Percentiles rank a stretch among this genome's conserved stretches.
Evolutionary conservation across 2,797 vertebrate genomes (phyloP).

Genomic region (Otus scops): DNA sequence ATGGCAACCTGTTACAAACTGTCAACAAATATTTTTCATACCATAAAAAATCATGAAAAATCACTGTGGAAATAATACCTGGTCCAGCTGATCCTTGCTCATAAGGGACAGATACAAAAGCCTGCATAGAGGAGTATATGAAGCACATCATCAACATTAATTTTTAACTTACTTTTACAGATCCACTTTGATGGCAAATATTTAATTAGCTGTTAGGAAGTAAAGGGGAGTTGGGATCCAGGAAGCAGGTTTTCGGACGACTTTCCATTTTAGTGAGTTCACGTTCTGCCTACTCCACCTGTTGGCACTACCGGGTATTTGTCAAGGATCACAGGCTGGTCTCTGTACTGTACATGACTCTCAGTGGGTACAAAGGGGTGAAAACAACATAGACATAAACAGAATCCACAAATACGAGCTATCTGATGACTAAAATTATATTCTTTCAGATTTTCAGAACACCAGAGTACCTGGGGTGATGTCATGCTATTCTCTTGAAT

Average conservation of each 20-base stretch:
- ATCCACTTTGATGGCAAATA: not conserved
- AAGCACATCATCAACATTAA: not conserved
- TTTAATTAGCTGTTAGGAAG: not conserved
- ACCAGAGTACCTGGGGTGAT: not conserved
- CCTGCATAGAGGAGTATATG: not conserved
- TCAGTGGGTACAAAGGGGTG: accelerated
- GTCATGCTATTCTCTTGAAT: not conserved
- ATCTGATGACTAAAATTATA: not conserved
- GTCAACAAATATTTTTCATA: not conserved
- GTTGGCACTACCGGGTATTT: not conserved
- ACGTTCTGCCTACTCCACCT: not conserved
- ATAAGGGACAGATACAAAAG: not conserved
- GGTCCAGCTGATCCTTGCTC: not conserved
- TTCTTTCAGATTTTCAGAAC: not conserved
- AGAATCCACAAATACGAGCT: not conserved
- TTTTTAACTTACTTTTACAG: not conserved
- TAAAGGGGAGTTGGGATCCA: not conserved
- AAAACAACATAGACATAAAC: not conserved
- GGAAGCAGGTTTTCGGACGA: not conserved
- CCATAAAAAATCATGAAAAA: not conserved
- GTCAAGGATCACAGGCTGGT: not conserved
- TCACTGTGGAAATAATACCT: not conserved
- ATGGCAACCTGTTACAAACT: not conserved
- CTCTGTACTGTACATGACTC: not conserved
- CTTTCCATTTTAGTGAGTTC: not conserved